Evolutionary conservation across 2,888 invertebrate genomes (phyloP).

Genomic region (Tolmerus cingulatus): DNA sequence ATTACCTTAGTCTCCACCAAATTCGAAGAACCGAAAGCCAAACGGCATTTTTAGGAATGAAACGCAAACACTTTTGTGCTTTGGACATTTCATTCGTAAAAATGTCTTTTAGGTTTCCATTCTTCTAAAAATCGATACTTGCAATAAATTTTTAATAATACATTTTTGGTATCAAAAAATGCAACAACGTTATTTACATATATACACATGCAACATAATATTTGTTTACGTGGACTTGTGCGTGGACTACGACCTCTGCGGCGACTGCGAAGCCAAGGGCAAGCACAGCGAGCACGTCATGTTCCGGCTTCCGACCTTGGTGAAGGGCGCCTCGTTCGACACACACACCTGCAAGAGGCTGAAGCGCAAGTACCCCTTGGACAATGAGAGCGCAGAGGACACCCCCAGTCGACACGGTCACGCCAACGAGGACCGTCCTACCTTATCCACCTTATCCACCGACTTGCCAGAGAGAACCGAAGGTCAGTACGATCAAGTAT

Average conservation of each 20-base stretch:
- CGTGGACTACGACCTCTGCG: constrained; percentile 82
- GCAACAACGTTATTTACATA: too few species aligned
- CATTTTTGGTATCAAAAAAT: too few species aligned
- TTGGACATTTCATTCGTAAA: too few species aligned
- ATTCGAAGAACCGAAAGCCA: neutral
- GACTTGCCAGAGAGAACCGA: constrained; percentile 54
- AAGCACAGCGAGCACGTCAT: constrained; percentile 80
- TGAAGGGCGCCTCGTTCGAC: constrained; percentile 31
- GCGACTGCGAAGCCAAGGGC: constrained; percentile 73
- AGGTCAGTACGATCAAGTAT: neutral
- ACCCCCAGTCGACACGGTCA: constrained; percentile 49
- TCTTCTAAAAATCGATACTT: too few species aligned
- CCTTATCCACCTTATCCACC: constrained; percentile 53
- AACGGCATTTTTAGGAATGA: too few species aligned
- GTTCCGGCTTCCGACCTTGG: constrained; percentile 71
- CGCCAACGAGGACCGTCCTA: constrained; percentile 39
- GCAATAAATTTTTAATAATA: too few species aligned
- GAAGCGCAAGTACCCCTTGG: constrained; percentile 21
- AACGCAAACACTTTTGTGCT: neutral
- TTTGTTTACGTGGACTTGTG: constrained; percentile 71
- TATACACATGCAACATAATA: too few species aligned
- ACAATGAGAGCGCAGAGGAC: neutral
- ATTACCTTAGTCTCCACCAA: neutral
- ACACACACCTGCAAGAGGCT: constrained; percentile 41
- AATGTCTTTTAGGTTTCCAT: too few species aligned